Conservation (phyloP, 2,113 vertebrate genomes). For the Alouatta palliata region DNA sequence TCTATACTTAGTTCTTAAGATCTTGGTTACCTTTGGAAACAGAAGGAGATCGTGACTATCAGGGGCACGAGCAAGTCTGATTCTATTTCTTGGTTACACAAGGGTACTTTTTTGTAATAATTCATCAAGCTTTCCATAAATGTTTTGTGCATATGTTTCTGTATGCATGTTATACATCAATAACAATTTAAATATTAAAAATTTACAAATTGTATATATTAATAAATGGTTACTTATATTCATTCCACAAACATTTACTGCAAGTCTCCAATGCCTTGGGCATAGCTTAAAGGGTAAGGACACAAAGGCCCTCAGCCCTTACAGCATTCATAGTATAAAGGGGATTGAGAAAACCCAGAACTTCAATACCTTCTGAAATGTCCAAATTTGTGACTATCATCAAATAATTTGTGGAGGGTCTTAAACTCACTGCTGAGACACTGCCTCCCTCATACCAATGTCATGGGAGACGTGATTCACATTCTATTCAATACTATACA, state of each 20-base stretch:
- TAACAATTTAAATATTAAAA: too few species aligned
- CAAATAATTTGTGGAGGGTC: background rate
- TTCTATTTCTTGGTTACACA: background rate
- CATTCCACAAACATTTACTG: slow-evolving; percentile 8
- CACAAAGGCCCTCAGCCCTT: background rate
- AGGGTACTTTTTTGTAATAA: too few species aligned
- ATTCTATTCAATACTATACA: background rate
- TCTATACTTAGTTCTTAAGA: background rate
- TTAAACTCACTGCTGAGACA: background rate
- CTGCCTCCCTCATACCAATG: background rate
- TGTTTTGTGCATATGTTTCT: too few species aligned
- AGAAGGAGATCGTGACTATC: background rate
- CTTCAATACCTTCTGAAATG: background rate
- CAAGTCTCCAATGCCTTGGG: background rate
- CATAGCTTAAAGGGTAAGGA: background rate
- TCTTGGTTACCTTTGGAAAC: background rate
- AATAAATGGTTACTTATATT: background rate
- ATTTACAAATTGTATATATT: background rate
- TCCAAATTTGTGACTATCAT: background rate
- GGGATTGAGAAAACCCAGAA: background rate
- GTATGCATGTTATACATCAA: too few species aligned
- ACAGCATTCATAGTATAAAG: background rate
- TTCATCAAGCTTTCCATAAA: too few species aligned
- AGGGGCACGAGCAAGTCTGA: background rate
- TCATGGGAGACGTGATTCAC: background rate